Evolutionary conservation across 2,888 invertebrate species (phyloP).

Genomic region (Electrophaes corylata): DNA sequence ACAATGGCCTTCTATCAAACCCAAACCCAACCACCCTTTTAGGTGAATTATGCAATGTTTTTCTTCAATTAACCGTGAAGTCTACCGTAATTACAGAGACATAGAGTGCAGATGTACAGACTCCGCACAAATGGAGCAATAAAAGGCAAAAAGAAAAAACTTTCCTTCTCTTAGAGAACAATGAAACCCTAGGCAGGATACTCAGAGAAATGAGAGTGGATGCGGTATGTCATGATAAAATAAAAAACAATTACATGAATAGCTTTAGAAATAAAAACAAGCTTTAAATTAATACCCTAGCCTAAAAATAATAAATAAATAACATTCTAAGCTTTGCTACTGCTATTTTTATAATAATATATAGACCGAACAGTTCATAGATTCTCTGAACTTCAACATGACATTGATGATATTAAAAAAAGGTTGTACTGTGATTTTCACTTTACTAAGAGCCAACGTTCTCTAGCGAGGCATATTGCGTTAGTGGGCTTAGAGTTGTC

Average conservation of each 20-base stretch:
- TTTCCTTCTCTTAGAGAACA: slow-evolving; percentile 63
- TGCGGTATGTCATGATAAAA: neutral
- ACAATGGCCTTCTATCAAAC: slow-evolving; percentile 12
- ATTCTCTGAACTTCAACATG: no score
- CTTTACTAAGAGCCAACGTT: neutral
- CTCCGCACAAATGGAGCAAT: slow-evolving; percentile 66
- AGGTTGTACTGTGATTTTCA: no score
- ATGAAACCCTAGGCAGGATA: slow-evolving; percentile 37
- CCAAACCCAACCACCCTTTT: slow-evolving; percentile 9
- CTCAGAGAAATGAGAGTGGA: neutral
- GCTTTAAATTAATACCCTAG: no score
- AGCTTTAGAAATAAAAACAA: no score
- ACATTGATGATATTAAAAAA: no score
- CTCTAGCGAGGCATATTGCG: neutral
- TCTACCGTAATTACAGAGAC: slow-evolving; percentile 71
- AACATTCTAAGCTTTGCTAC: no score
- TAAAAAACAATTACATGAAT: no score
- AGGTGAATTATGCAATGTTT: slow-evolving; percentile 76
- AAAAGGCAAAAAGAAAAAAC: slow-evolving; percentile 58
- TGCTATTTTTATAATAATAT: no score
- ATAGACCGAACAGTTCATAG: no score
- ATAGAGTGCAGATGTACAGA: slow-evolving; percentile 58
- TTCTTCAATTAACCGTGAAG: slow-evolving; percentile 70
- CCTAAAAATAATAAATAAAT: no score
- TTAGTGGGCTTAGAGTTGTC: neutral